These are phyloP conservation scores for Dicentrarchus labrax DNA, from an alignment of 2,113 vertebrate species.

Conservation along the genomic window DNA sequence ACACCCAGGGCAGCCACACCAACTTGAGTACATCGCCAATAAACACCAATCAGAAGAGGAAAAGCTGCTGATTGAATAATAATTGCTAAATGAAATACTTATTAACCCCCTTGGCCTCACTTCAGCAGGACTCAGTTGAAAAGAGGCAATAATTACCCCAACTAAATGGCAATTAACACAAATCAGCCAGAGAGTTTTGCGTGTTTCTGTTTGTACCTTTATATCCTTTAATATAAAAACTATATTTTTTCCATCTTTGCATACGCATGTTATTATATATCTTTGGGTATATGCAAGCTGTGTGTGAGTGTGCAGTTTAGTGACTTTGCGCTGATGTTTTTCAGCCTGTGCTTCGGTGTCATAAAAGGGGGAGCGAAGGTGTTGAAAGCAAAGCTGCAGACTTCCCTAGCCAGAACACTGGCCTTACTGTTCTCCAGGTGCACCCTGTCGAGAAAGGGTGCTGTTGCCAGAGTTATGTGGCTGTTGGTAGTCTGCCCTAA, in stretches of 20 bases:
- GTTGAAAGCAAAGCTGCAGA: conserved; percentile 75
- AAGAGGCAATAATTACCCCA: conserved; percentile 60
- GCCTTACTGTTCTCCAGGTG: conserved; percentile 78
- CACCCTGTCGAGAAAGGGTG: conserved; percentile 62
- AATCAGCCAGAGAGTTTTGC: conserved; percentile 37
- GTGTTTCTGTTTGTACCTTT: conserved; percentile 14
- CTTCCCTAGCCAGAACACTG: conserved; percentile 65
- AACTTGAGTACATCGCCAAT: conserved; percentile 60
- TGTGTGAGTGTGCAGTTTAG: conserved; percentile 2
- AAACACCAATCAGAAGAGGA: conserved; percentile 67
- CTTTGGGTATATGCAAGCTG: neutral
- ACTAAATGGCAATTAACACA: conserved; percentile 70
- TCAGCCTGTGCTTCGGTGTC: conserved; percentile 27
- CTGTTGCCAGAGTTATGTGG: conserved; percentile 68
- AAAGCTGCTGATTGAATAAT: conserved; percentile 71
- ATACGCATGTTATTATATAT: neutral
- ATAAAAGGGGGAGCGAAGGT: conserved; percentile 43
- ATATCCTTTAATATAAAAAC: conserved; percentile 2
- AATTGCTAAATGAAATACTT: conserved; percentile 70
- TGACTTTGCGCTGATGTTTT: conserved; percentile 39
- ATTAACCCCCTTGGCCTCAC: conserved; percentile 65
- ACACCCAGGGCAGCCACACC: conserved; percentile 59
- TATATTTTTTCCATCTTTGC: conserved; percentile 5
- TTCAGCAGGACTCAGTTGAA: conserved; percentile 57
- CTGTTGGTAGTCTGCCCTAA: conserved; percentile 77